A percentile compares a stretch with the other conserved stretches of the same genome.
Conservation (phyloP, 2,113 vertebrate species). For the Sapayoa aenigma region DNA sequence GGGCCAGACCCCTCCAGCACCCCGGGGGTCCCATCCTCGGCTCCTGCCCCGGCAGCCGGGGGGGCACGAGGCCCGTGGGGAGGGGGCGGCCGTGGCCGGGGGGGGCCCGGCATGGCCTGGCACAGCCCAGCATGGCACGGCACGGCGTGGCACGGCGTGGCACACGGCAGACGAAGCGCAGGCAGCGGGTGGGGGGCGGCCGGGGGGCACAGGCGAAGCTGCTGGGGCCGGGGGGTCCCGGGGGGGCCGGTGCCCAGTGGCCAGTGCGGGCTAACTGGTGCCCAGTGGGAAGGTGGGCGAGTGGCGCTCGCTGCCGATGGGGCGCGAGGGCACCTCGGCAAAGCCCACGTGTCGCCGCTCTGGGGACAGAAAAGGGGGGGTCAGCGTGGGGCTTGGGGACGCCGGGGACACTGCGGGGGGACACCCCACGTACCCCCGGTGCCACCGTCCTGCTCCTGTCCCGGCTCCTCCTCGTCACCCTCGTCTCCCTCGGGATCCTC, state of each 20-base stretch:
- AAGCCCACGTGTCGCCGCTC: slow-evolving; percentile 40
- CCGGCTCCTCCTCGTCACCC: slow-evolving; percentile 14
- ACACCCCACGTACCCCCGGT: not conserved
- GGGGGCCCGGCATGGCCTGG: too few species aligned
- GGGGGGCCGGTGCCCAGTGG: not conserved
- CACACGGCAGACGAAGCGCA: too few species aligned
- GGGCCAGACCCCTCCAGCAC: too few species aligned
- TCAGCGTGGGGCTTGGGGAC: not conserved
- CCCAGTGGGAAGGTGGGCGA: slow-evolving; percentile 50
- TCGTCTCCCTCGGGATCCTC: too few species aligned
- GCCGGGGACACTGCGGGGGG: fast-evolving
- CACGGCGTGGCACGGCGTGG: too few species aligned
- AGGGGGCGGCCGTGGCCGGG: too few species aligned
- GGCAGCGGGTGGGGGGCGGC: too few species aligned
- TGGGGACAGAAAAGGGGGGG: not conserved
- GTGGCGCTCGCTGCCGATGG: slow-evolving; percentile 28
- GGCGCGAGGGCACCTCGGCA: not conserved
- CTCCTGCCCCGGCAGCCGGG: too few species aligned
- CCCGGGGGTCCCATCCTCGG: too few species aligned
- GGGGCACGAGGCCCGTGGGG: too few species aligned
- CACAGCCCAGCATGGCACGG: too few species aligned
- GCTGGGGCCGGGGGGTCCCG: not conserved
- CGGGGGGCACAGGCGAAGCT: not conserved
- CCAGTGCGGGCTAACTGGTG: slow-evolving; percentile 61
- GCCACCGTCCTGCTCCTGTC: not conserved